Percentiles rank a stretch among this genome's conserved stretches.
Evolutionary conservation across 1,140 invertebrate species (phyloP).

Genomic region (Drosophila obscura): DNA sequence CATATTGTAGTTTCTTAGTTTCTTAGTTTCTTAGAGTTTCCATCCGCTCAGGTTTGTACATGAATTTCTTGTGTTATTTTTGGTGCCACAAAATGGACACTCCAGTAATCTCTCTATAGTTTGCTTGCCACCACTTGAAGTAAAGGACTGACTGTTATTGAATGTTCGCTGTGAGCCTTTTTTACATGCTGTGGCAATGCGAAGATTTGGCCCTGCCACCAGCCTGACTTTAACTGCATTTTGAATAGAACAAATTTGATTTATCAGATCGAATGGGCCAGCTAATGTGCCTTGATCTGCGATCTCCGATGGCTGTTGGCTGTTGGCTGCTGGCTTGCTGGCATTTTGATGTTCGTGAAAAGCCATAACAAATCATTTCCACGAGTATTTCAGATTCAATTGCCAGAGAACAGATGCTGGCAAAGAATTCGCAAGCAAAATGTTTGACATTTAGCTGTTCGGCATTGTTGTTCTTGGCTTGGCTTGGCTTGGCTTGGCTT

Average conservation of each 20-base stretch:
- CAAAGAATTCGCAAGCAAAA: slow-evolving; percentile 26
- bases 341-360: slow-evolving; percentile 50
- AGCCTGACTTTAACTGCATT: background rate
- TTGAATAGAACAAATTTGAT: slow-evolving; percentile 16
- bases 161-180: no score
- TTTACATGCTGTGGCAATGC: no score
- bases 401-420: slow-evolving; percentile 15
- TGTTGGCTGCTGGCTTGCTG: slow-evolving; percentile 4
- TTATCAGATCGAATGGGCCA: slow-evolving; percentile 12
- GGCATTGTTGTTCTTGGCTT: slow-evolving; percentile 52
- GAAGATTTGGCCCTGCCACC: no score
- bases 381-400: slow-evolving; percentile 16
- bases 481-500: slow-evolving; percentile 48
- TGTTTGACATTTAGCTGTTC: slow-evolving; percentile 41
- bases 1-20: no score
- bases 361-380: slow-evolving; percentile 44
- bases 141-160: no score
- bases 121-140: no score
- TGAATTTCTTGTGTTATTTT: no score
- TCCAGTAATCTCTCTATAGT: no score
- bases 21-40: no score
- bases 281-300: slow-evolving; percentile 15
- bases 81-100: no score
- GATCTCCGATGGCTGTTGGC: background rate
- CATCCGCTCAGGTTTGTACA: no score